phyloP scores from a whole-genome alignment of 2,797 vertebrate genomes.

The Thaleichthys pacificus region DNA sequence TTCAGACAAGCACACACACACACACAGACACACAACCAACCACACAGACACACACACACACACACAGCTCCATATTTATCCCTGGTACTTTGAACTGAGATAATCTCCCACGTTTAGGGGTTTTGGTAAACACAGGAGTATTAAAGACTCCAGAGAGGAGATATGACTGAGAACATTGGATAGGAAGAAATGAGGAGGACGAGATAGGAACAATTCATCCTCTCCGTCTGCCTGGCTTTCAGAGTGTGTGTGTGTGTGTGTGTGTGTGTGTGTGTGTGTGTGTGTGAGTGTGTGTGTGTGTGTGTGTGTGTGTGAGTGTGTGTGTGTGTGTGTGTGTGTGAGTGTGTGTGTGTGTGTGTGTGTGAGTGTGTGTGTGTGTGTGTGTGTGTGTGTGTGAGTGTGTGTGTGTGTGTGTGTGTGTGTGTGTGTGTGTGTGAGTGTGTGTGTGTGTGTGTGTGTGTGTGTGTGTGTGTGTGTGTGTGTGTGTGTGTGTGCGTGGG shows the following conservation, averaged over 20 bases:
- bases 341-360: neutral
- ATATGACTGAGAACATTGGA: neutral
- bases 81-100: neutral
- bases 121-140: neutral
- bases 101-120: neutral
- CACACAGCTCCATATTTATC: neutral
- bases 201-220: neutral
- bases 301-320: neutral
- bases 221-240: neutral
- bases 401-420: neutral
- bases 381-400: neutral
- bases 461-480: neutral
- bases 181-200: neutral
- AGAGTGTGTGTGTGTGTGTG: neutral
- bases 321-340: neutral
- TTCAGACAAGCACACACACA: conserved; percentile 1
- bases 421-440: neutral
- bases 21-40: neutral
- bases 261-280: neutral
- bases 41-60: neutral
- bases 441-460: neutral
- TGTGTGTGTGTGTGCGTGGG: neutral
- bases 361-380: neutral
- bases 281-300: neutral
- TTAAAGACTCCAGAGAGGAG: neutral